These are phyloP conservation scores for Notothenia rossii DNA, from an alignment of 2,113 vertebrate genomes.

Conservation along the genomic window DNA sequence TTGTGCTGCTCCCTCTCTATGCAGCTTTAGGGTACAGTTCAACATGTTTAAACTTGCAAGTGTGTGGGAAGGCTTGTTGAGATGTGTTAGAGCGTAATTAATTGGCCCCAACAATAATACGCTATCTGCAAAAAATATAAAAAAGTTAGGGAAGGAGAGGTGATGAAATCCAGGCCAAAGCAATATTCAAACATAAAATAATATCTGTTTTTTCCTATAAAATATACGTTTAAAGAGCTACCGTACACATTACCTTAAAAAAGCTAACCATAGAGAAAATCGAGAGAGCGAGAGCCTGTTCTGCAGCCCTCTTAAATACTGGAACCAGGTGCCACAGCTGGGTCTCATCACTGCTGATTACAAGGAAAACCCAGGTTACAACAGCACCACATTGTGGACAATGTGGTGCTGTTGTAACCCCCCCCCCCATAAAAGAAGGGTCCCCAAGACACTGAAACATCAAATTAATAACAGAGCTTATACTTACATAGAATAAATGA, in stretches of 20 bases:
- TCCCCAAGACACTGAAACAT: too few species aligned
- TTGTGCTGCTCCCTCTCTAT: conserved; percentile 42
- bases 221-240: neutral
- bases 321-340: too few species aligned
- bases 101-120: conserved; percentile 15
- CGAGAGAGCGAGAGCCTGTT: too few species aligned
- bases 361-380: too few species aligned
- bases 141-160: neutral
- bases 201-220: neutral
- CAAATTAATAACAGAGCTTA: too few species aligned
- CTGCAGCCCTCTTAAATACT: too few species aligned
- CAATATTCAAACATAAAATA: neutral
- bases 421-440: too few species aligned
- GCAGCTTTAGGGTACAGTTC: conserved; percentile 47
- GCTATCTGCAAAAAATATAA: neutral
- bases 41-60: conserved; percentile 33
- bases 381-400: too few species aligned
- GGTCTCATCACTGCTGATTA: too few species aligned
- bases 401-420: too few species aligned
- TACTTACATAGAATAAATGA: too few species aligned
- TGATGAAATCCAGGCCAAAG: neutral
- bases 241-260: too few species aligned
- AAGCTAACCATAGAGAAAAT: neutral
- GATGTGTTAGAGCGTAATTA: conserved; percentile 42
- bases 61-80: conserved; percentile 32